Evolutionary conservation across 2,113 vertebrate genomes (phyloP), one percentile per base, ranked within the genome.

Genomic region (Caloenas nicobarica): DNA sequence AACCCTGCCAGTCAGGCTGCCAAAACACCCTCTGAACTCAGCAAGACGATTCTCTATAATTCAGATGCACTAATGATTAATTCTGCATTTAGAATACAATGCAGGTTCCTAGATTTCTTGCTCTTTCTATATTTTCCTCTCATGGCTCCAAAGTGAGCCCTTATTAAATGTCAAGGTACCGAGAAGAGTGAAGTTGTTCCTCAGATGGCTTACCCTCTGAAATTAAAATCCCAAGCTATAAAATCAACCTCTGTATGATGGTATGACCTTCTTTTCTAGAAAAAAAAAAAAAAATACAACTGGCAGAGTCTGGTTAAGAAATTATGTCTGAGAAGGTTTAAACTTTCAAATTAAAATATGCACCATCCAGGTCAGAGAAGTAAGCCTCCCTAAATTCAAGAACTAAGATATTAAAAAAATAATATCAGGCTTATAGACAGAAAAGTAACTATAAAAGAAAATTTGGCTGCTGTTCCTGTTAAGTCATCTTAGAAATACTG

Each of bases 331-430:
- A 86, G 83, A 81, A 92, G 72, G 44, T 68, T 84, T 92, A 93
- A 91, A 40, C 29, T 44, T 86, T 86, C 80, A 86, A 89, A 95
- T 93, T 86, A 95, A 92, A 92, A 95, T 73, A 93, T 18, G 69
- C 51, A 81, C 48, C 40, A 51, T 3, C 23, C 53, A 88, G 34
- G 40, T 38, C 84, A 64, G 69, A 91, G 34, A 62, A 66, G 7
- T 48, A 61, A 88, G 16, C 33, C 38, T 93, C 48, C 81, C n/a
- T 15, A 69, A 65, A 93, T 53, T 84, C 77, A 96, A 81, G 62
- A 91, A 79, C 38, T 42, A 65, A 86, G 74, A 81, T 64, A 95
- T 60, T 91, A 71, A 88, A 92, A 61, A 50, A 88, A 57, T 50
- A 13, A 2, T 53, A 83, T 44, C 66, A 74, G 76, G 29, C 56